These are phyloP conservation scores for Rhegmatorhina hoffmannsi DNA, from an alignment of 2,113 vertebrate genomes.

Conservation along the genomic window DNA sequence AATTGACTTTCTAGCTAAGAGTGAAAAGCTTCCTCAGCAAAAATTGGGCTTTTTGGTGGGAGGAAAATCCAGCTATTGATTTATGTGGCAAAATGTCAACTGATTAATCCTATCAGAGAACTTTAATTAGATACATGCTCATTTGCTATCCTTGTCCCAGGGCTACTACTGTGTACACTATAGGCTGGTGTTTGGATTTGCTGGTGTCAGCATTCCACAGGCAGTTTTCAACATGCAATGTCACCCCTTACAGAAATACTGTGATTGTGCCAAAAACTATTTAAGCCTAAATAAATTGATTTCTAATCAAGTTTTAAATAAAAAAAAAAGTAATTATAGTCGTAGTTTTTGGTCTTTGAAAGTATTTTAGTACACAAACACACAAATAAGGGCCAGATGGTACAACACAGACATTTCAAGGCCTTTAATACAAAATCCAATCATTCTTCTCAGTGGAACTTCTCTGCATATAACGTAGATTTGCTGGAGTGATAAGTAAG, in stretches of 20 bases:
- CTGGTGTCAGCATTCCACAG: conserved; percentile 15
- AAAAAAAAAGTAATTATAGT: background rate
- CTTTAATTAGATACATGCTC: conserved; percentile 46
- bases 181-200: background rate
- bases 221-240: background rate
- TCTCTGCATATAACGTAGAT: background rate
- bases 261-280: background rate
- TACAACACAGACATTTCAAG: background rate
- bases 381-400: background rate
- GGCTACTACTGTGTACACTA: background rate
- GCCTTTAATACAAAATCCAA: background rate
- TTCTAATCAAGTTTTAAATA: background rate
- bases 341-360: background rate
- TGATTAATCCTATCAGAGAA: conserved; percentile 51
- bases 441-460: background rate
- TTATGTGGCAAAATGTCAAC: conserved; percentile 51
- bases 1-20: conserved; percentile 32
- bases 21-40: conserved; percentile 34
- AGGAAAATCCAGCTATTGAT: conserved; percentile 51
- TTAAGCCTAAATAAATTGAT: background rate
- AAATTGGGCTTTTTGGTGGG: conserved; percentile 5
- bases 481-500: background rate
- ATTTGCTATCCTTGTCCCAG: conserved; percentile 17
- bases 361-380: background rate
- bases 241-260: conserved; percentile 10